phyloP scores from a whole-genome alignment of 2,113 vertebrate genomes.

The Xenopus borealis region DNA sequence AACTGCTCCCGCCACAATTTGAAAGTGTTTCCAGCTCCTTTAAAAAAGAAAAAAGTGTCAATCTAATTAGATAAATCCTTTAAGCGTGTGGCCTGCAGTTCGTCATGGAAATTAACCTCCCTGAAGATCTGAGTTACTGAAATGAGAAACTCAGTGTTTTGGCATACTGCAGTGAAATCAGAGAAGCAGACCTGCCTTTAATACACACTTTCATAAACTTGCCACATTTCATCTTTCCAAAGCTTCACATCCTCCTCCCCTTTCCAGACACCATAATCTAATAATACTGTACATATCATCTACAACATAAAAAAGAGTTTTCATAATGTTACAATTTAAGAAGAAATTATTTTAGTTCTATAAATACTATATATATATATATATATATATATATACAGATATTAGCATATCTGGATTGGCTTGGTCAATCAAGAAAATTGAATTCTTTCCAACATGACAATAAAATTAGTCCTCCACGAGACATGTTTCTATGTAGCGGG shows the following conservation, averaged over 20 bases:
- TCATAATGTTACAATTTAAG: background rate
- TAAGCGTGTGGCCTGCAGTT: slow-evolving; percentile 70
- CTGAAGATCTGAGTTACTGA: slow-evolving; percentile 75
- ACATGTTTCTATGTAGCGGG: slow-evolving; percentile 7
- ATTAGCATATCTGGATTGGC: slow-evolving; percentile 24
- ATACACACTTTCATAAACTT: slow-evolving; percentile 62
- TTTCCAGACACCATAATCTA: slow-evolving; percentile 3
- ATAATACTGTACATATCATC: slow-evolving; percentile 1
- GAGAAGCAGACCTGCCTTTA: slow-evolving; percentile 66
- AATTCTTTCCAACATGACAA: slow-evolving; percentile 25
- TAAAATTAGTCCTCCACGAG: slow-evolving; percentile 21
- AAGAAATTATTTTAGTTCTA: too few species aligned
- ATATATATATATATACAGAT: background rate
- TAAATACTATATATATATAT: background rate
- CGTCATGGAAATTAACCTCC: slow-evolving; percentile 83
- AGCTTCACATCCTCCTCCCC: slow-evolving; percentile 1
- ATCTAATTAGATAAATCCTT: slow-evolving; percentile 79
- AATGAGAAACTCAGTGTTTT: slow-evolving; percentile 72
- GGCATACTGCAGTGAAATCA: slow-evolving; percentile 70
- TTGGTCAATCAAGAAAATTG: slow-evolving; percentile 28
- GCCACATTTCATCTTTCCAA: slow-evolving; percentile 34
- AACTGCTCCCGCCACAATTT: slow-evolving; percentile 53
- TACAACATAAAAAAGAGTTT: background rate
- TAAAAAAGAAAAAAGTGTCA: slow-evolving; percentile 63
- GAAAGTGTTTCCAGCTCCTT: slow-evolving; percentile 64